Evolutionary conservation across 2,797 vertebrate species (phyloP).

Genomic region (Sphenopsis melanotis): DNA sequence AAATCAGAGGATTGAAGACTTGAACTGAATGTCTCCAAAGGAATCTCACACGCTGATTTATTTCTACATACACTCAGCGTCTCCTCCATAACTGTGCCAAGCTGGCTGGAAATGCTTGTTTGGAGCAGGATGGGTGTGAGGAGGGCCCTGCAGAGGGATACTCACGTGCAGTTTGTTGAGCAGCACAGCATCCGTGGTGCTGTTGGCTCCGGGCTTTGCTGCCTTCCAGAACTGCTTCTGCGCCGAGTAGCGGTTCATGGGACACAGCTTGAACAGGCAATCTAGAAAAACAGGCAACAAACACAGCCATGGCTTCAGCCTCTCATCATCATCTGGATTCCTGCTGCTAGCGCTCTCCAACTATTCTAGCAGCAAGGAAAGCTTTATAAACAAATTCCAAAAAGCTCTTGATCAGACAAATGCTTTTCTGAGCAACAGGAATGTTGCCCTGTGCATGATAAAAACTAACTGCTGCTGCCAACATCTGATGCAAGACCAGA

Average conservation of each 20-base stretch:
- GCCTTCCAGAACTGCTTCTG: slow-evolving; percentile 99
- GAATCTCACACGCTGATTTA: rapidly evolving
- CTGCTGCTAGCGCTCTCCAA: not conserved
- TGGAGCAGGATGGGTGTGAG: rapidly evolving
- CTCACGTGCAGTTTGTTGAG: slow-evolving; percentile 94
- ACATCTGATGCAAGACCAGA: slow-evolving; percentile 31
- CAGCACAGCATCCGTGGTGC: slow-evolving; percentile 90
- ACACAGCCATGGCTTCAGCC: not conserved
- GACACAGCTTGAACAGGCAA: slow-evolving; percentile 96
- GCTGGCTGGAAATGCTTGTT: rapidly evolving
- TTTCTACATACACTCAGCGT: rapidly evolving
- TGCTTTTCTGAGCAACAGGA: slow-evolving; percentile 34
- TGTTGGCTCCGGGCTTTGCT: slow-evolving; percentile 94
- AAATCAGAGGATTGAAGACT: not conserved
- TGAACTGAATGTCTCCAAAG: rapidly evolving
- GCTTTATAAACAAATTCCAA: slow-evolving; percentile 38
- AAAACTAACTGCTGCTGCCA: slow-evolving; percentile 43
- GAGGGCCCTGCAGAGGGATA: not conserved
- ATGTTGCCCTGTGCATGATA: slow-evolving; percentile 7
- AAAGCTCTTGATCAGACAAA: slow-evolving; percentile 22
- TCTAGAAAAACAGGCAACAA: slow-evolving; percentile 70
- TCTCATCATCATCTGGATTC: not conserved
- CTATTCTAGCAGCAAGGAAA: not conserved
- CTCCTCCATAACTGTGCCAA: rapidly evolving
- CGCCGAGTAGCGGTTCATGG: slow-evolving; percentile 97